Base-by-base conservation (phyloP, 2,797 vertebrate genomes). In the Tokudaia muenninki region DNA sequence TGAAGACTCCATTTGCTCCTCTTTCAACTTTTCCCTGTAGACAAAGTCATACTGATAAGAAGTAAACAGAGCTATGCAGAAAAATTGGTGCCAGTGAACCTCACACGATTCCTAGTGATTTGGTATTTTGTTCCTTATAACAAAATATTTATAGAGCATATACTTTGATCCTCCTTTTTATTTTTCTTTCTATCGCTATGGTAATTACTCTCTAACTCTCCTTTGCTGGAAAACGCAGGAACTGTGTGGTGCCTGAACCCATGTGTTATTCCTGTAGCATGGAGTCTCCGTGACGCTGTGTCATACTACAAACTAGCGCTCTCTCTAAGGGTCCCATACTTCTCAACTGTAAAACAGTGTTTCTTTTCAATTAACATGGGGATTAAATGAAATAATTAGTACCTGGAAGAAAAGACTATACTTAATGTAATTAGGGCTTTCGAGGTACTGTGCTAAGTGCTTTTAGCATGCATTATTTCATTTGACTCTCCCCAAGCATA, bases 361-460 rank as follows among this genome's bases (percentile, higher is more conserved):
- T 78, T 86, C 44, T 87, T 89, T 31, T 47, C 93, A 92, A 24
- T 52, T 94, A 86, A 86, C 59, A 24, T 74, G 37, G 77, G 1
- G 59, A 91, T 87, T 44, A 90, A 80, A 90, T 13, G 67, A 90
- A 29, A 91, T 88, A 90, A 91, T 84, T 80, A 92, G 31, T 59
- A 34, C 41, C 17, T 47, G 77, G 29, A 31, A 63, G 84, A 90
- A 90, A 84, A 55, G 31, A 41, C 79, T 92, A 0, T 61, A 74
- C 52, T 79, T 81, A 52, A 59, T 44, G 24, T 75, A 72, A 55
- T 87, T 74, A 44, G 57, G 22, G 17, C 74, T 96, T 88, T 83
- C 9, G 14, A 84, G 90, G 87, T 17, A 63, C 8, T 9, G 3
- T n/a, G 44, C 52, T 88, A 89, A 79, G 47, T 84, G 22, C 47